These are phyloP conservation scores for Tolmerus cingulatus DNA, from an alignment of 2,888 invertebrate species.

Conservation along the genomic window DNA sequence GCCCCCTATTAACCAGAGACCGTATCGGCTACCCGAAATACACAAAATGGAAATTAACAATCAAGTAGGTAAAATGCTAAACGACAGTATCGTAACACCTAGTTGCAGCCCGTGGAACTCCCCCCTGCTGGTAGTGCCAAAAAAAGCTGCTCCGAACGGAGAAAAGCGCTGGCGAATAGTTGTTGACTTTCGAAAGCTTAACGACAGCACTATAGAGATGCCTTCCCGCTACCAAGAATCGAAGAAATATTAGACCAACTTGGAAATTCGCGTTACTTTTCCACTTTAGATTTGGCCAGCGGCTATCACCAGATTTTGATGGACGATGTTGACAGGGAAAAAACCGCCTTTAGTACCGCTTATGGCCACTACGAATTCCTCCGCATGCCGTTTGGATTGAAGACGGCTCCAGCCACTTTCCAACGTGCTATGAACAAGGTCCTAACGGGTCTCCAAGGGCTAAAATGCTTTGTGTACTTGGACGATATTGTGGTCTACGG, in stretches of 20 bases:
- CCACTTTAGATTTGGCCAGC: conserved; percentile 46
- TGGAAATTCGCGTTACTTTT: background rate
- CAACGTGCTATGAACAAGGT: conserved; percentile 40
- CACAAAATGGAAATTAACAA: too few species aligned
- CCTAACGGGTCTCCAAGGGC: conserved; percentile 45
- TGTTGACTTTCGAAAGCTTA: background rate
- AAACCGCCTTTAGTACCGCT: conserved; percentile 56
- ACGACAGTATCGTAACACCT: background rate
- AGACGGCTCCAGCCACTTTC: too few species aligned
- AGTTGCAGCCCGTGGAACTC: background rate
- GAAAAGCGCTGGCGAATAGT: background rate
- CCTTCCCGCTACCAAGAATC: background rate
- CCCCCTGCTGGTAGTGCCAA: background rate
- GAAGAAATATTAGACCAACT: background rate
- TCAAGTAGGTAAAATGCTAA: background rate
- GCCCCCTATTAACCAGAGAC: too few species aligned
- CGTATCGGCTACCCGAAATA: too few species aligned
- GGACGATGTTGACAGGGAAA: conserved; percentile 49
- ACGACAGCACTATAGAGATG: background rate
- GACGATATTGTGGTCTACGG: conserved; percentile 22
- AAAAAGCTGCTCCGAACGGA: background rate
- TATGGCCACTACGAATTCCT: conserved; percentile 55
- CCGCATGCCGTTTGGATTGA: conserved; percentile 55
- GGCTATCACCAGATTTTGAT: conserved; percentile 54
- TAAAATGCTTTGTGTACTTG: conserved; percentile 56